Evolutionary conservation across 1,140 invertebrate species (phyloP).

Genomic region (Aphelenchoides besseyi): DNA sequence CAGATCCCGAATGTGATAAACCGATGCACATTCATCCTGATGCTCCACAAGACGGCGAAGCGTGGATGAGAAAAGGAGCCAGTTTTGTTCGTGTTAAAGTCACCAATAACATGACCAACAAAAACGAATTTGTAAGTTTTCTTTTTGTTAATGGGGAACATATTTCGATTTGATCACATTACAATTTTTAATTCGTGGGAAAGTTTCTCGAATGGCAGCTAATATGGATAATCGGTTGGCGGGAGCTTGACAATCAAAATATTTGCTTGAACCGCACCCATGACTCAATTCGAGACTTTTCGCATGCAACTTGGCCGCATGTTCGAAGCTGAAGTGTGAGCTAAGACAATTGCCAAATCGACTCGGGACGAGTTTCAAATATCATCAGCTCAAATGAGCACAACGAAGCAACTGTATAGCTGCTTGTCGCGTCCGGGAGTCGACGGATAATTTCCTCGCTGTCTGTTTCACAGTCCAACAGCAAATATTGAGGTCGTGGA

Average conservation of each 20-base stretch:
- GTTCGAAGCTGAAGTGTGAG: neutral
- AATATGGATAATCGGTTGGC: neutral
- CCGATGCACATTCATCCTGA: slow-evolving; percentile 96
- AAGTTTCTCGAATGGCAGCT: neutral
- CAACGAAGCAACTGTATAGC: neutral
- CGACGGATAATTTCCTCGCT: neutral
- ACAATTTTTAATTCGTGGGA: neutral
- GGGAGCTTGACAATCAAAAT: neutral
- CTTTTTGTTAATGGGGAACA: slow-evolving; percentile 17
- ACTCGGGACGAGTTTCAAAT: neutral
- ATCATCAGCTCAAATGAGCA: neutral
- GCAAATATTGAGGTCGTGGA: slow-evolving; percentile 1
- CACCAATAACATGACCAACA: slow-evolving; percentile 95
- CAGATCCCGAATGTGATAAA: slow-evolving; percentile 73
- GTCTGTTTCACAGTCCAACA: neutral
- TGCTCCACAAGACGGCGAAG: slow-evolving; percentile 85
- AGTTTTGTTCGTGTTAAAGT: slow-evolving; percentile 97
- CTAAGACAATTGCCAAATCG: slow-evolving; percentile 3
- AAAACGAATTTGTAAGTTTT: slow-evolving; percentile 91
- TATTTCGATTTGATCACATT: slow-evolving; percentile 6
- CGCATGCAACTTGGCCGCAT: neutral
- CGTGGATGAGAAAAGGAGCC: slow-evolving; percentile 97
- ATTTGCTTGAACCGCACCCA: neutral
- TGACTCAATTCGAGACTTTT: neutral
- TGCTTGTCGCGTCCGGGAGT: neutral